Evolutionary conservation across 2,888 invertebrate species (phyloP), one percentile per base, ranked within the genome.

Genomic region (Orchestes rusci): DNA sequence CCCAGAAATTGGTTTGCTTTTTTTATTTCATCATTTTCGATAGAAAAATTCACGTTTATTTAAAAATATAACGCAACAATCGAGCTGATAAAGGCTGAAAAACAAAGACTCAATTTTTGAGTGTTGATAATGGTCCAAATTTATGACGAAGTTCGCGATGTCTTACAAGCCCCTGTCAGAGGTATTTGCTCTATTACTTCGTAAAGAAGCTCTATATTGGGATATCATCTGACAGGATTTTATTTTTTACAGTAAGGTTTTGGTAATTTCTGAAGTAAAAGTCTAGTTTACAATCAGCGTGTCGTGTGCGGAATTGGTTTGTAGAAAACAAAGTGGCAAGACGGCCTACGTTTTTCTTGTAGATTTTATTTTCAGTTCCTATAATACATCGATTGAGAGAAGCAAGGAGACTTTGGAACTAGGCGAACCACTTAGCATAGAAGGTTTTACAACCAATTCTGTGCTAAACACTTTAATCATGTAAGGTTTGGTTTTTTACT

Each of bases 391-490:
- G n/a, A n/a, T n/a, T n/a, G n/a, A n/a, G n/a, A n/a, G n/a, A n/a
- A n/a, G n/a, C n/a, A n/a, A n/a, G n/a, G n/a, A n/a, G n/a, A n/a
- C n/a, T n/a, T n/a, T n/a, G n/a, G n/a, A n/a, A n/a, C n/a, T n/a
- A n/a, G n/a, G n/a, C n/a, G n/a, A n/a, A n/a, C n/a, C n/a, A n/a
- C n/a, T n/a, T n/a, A n/a, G n/a, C n/a, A n/a, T n/a, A n/a, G n/a
- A n/a, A n/a, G n/a, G n/a, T n/a, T n/a, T n/a, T n/a, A n/a, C n/a
- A 42, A 40, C 55, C 57, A 58, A 58, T 60, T 60, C 60, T 60
- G 59, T 59, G 57, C 58, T 47, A 53, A 55, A 55, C 53, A 55
- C 56, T 50, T 47, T 50, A 40, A 18, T 39, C 32, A 36, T 30
- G 47, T 43, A 56, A 55, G 53, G 56, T 55, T 57, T 54, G 56